phyloP scores from a whole-genome alignment of 2,113 vertebrate species.

The Elgaria multicarinata region DNA sequence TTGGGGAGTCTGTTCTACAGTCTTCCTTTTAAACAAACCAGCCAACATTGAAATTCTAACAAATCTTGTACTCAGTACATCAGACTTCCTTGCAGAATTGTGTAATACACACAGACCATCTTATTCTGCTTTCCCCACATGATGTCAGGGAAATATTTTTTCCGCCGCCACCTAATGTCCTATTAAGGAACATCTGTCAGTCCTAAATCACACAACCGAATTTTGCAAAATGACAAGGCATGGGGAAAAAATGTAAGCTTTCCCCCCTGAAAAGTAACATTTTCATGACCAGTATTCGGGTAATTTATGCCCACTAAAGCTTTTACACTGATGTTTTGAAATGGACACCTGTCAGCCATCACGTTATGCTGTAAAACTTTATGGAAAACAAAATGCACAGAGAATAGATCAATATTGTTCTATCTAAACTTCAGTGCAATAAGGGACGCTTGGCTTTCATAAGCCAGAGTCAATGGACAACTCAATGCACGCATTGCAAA shows the following conservation, averaged over 20 bases:
- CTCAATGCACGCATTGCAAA: neutral
- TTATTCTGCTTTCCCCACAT: no score
- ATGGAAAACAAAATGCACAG: slow-evolving; percentile 59
- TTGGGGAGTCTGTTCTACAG: neutral
- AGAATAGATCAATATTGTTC: slow-evolving; percentile 61
- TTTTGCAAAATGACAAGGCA: neutral
- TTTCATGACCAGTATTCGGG: neutral
- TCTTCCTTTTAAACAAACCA: neutral
- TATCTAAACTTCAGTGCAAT: slow-evolving; percentile 35
- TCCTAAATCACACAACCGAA: neutral
- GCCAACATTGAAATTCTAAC: neutral
- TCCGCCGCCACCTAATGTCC: neutral
- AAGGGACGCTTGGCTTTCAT: slow-evolving; percentile 61
- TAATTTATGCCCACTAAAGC: slow-evolving; percentile 24
- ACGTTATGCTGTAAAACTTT: slow-evolving; percentile 54
- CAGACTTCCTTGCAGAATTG: neutral
- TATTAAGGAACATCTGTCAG: neutral
- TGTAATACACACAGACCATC: neutral
- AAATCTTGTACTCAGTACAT: neutral
- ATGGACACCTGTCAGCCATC: slow-evolving; percentile 23
- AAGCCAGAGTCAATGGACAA: slow-evolving; percentile 44
- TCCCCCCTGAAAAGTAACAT: neutral
- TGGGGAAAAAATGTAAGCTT: neutral
- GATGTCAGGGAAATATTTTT: neutral
- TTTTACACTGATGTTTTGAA: neutral